phyloP scores from a whole-genome alignment of 2,113 vertebrate species.

The Saiga tatarica region DNA sequence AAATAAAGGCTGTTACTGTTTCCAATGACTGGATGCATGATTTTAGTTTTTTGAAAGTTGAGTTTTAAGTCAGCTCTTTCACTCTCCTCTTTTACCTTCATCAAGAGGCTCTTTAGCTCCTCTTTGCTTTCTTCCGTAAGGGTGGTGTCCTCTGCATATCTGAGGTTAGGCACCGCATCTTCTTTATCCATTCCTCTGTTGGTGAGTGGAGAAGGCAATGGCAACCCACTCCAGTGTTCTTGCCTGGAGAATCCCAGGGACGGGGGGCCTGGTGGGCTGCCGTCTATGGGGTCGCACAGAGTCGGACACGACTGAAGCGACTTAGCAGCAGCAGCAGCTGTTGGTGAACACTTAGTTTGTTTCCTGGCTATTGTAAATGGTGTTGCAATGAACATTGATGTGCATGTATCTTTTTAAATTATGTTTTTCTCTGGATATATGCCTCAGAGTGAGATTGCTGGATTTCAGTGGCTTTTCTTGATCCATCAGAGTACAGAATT shows the following conservation, averaged over 20 bases:
- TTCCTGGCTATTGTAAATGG: background rate
- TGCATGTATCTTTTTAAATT: background rate
- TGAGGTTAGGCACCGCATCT: rapidly evolving
- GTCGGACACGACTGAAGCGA: too few species aligned
- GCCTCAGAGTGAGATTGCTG: background rate
- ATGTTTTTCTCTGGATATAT: background rate
- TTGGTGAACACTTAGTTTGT: background rate
- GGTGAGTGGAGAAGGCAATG: background rate
- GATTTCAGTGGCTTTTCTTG: background rate
- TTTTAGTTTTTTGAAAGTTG: background rate
- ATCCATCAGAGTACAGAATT: too few species aligned
- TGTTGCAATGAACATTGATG: background rate
- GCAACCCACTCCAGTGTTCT: too few species aligned
- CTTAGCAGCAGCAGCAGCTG: background rate
- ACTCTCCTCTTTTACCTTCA: background rate
- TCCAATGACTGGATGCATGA: background rate
- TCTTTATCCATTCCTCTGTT: background rate
- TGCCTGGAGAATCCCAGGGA: too few species aligned
- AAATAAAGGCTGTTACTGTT: background rate
- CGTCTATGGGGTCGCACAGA: too few species aligned
- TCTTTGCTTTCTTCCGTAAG: background rate
- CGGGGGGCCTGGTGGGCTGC: too few species aligned
- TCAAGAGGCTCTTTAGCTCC: background rate
- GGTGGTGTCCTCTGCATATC: background rate
- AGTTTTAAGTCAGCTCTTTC: background rate